Percentiles rank a stretch among this genome's conserved stretches.
phyloP scores from a whole-genome alignment of 2,113 vertebrate species.

The Lamprologus ornatipinnis region DNA sequence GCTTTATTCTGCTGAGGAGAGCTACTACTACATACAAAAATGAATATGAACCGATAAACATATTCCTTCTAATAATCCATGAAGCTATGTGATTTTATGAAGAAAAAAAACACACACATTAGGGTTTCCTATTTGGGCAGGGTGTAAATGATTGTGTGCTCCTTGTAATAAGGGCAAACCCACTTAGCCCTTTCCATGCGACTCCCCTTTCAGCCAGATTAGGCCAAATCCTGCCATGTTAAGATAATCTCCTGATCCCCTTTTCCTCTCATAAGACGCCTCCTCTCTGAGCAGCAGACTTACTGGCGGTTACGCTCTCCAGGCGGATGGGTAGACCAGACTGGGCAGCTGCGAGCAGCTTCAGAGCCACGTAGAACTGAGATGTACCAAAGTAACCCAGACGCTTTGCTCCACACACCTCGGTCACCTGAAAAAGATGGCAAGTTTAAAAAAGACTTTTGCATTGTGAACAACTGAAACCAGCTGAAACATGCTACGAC shows the following conservation, averaged over 20 bases:
- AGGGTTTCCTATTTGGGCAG: neutral
- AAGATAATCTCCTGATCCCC: conserved; percentile 55
- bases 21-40: neutral
- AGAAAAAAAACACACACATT: neutral
- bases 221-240: conserved; percentile 52
- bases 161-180: conserved; percentile 38
- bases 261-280: conserved; percentile 32
- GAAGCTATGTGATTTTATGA: neutral
- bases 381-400: conserved; percentile 87
- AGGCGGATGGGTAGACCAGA: conserved; percentile 83
- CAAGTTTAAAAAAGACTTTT: neutral
- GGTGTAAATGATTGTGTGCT: neutral
- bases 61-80: neutral
- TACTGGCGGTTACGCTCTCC: conserved; percentile 86
- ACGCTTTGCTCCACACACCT: conserved; percentile 86
- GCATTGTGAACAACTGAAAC: neutral
- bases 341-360: conserved; percentile 88
- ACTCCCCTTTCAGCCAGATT: conserved; percentile 58
- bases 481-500: neutral
- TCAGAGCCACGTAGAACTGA: conserved; percentile 90
- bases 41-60: neutral
- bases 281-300: conserved; percentile 53
- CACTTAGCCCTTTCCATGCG: conserved; percentile 41
- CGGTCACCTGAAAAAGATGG: conserved; percentile 77
- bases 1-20: neutral